Conservation (phyloP, 2,113 vertebrate genomes). For the Poeciliopsis retropinna region DNA sequence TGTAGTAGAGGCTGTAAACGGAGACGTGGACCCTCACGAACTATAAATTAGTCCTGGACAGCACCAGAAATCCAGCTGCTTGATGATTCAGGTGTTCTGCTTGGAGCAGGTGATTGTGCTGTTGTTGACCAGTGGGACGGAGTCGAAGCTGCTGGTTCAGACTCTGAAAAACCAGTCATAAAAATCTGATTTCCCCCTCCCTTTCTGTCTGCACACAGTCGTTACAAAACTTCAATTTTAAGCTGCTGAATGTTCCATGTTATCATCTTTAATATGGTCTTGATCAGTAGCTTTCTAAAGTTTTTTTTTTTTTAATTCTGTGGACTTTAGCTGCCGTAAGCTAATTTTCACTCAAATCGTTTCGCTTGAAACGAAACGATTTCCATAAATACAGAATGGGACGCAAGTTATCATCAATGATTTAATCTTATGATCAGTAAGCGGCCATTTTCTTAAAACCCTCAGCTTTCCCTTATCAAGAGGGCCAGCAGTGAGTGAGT, state of each 20-base stretch:
- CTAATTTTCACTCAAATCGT: background rate
- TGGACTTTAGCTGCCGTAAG: background rate
- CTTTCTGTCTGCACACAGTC: background rate
- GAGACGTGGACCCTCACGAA: slow-evolving; percentile 14
- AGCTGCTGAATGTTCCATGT: background rate
- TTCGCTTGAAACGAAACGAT: too few species aligned
- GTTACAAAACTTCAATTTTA: background rate
- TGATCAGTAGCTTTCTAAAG: background rate
- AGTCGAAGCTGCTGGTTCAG: too few species aligned
- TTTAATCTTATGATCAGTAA: too few species aligned
- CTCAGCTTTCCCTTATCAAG: too few species aligned
- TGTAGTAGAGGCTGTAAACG: slow-evolving; percentile 5
- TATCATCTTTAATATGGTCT: background rate
- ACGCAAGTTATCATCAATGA: too few species aligned
- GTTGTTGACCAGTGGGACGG: background rate
- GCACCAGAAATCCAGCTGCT: slow-evolving; percentile 35
- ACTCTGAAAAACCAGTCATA: background rate
- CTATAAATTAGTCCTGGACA: slow-evolving; percentile 27
- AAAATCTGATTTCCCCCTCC: background rate
- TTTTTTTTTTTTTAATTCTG: background rate
- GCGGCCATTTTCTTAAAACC: too few species aligned
- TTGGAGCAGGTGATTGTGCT: slow-evolving; percentile 41
- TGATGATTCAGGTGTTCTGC: slow-evolving; percentile 36
- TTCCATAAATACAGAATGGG: background rate
- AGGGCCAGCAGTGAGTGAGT: too few species aligned